Base-by-base conservation (phyloP, 2,113 vertebrate species). In the Stigmatopora argus region DNA sequence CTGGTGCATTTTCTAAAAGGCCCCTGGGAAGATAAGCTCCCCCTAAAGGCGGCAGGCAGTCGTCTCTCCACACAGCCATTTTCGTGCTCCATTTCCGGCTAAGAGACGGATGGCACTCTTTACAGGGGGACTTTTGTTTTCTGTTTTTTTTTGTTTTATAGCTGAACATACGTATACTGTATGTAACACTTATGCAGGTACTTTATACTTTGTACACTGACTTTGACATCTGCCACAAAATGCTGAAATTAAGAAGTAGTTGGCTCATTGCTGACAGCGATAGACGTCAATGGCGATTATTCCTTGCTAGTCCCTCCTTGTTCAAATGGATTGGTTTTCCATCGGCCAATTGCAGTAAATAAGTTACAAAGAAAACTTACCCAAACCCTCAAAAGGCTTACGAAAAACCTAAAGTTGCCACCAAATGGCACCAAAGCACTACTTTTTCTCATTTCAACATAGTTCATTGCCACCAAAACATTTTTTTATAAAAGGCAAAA, bases 141-240 rank as follows among this genome's bases (percentile, higher is more conserved):
- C 15, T 21, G n/a, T 38, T 65, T 66, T 31, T 31, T 31, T 31
- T 66, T 65, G 73, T 80, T 84, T 69, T 80, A 82, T 88, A 89
- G 85, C 82, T 84, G 80, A 56, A 88, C 84, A 83, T 83, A 88
- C 84, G 82, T 83, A 84, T 85, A 41, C 38, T 41, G 38, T 41
- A 87, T 73, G 84, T 88, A 89, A 85, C 85, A 89, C 84, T 88
- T 89, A 85, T 83, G 79, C 90, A 92, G 79, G 88, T 88, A 89
- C 88, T 86, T 87, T 87, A 89, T 90, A 87, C 77, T 88, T 85
- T 89, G 80, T 86, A 77, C 88, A 87, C 74, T 77, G 85, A 89
- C 80, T 87, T 56, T 52, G 44, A 75, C 80, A 82, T 88, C 81
- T 79, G 88, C 53, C 7, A 23, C 53, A 31, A 56, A 15, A 56